Conservation (phyloP, 2,888 invertebrate species). For the Thymelicus acteon region DNA sequence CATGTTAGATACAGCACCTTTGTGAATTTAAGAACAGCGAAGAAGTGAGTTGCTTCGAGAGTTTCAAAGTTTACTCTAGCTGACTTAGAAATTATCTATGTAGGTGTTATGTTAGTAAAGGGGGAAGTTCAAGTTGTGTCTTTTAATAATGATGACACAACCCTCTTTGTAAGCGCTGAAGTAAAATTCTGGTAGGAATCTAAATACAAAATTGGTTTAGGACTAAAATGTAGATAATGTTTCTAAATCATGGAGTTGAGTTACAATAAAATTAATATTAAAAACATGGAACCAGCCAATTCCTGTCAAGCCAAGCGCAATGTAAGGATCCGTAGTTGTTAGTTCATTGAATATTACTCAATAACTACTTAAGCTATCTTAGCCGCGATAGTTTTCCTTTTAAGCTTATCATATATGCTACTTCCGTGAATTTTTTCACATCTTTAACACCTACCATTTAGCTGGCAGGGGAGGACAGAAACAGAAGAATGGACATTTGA, state of each 20-base stretch:
- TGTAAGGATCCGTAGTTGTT: too few relatives aligned
- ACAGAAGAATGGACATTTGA: too few relatives aligned
- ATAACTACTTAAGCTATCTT: too few relatives aligned
- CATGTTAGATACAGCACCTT: constrained; percentile 38
- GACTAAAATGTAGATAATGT: background rate
- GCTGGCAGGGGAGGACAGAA: too few relatives aligned
- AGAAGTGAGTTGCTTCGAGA: constrained; percentile 33
- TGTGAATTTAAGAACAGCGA: constrained; percentile 44
- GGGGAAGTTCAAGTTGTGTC: constrained; percentile 25
- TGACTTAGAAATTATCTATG: constrained; percentile 41
- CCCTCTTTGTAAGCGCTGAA: background rate
- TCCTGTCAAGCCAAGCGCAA: too few relatives aligned
- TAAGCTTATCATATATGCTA: too few relatives aligned
- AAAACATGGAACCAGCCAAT: too few relatives aligned
- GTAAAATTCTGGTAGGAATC: background rate
- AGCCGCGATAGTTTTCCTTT: too few relatives aligned
- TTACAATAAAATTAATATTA: too few relatives aligned
- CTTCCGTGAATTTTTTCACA: too few relatives aligned
- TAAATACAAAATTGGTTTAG: background rate
- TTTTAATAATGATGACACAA: constrained; percentile 25
- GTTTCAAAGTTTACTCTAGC: constrained; percentile 41
- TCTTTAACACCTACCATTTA: too few relatives aligned
- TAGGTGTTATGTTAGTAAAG: constrained; percentile 40
- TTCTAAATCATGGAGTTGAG: background rate
- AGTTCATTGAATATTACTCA: too few relatives aligned